A percentile compares a stretch with the other conserved stretches of the same genome.
These are phyloP conservation scores for Corella eumyota DNA, from an alignment of 23 tunicate species.

Conservation along the genomic window DNA sequence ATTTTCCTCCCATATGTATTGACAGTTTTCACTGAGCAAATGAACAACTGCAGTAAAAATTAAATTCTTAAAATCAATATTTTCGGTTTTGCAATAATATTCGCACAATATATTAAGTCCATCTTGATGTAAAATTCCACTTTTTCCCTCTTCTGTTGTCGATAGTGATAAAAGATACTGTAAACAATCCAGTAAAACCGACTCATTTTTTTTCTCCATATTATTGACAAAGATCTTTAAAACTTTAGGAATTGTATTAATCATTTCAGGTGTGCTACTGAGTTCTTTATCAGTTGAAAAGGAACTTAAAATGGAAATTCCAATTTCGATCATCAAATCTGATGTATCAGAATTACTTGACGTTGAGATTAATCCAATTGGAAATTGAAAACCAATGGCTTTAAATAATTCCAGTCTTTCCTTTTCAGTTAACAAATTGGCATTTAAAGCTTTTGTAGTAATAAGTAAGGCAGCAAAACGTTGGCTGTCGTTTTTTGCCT, in stretches of 20 bases:
- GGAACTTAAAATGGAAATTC: slow-evolving; percentile 31
- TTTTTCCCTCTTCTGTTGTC: background rate
- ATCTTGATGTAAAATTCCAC: slow-evolving; percentile 1
- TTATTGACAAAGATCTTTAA: slow-evolving; percentile 13
- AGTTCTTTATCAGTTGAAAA: slow-evolving; percentile 22
- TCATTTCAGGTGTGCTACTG: slow-evolving; percentile 4
- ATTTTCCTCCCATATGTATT: no score
- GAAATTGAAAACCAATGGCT: slow-evolving; percentile 56
- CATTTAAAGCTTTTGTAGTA: slow-evolving; percentile 31
- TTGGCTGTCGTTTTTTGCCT: slow-evolving; percentile 62
- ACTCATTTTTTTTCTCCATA: background rate
- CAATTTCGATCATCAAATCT: slow-evolving; percentile 7
- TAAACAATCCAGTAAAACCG: slow-evolving; percentile 27
- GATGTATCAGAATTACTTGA: background rate
- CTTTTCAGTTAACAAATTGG: slow-evolving; percentile 12
- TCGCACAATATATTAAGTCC: slow-evolving; percentile 1
- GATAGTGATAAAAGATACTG: slow-evolving; percentile 14
- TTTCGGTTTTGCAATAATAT: background rate
- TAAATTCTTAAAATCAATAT: background rate
- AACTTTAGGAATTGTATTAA: slow-evolving; percentile 14
- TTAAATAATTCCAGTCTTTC: slow-evolving; percentile 26
- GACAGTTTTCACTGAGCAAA: slow-evolving; percentile 1
- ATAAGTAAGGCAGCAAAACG: slow-evolving; percentile 75
- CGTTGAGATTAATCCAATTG: slow-evolving; percentile 31
- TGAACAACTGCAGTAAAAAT: slow-evolving; percentile 9